phyloP scores from a whole-genome alignment of 2,113 vertebrate species.

The Varanus salvator region DNA sequence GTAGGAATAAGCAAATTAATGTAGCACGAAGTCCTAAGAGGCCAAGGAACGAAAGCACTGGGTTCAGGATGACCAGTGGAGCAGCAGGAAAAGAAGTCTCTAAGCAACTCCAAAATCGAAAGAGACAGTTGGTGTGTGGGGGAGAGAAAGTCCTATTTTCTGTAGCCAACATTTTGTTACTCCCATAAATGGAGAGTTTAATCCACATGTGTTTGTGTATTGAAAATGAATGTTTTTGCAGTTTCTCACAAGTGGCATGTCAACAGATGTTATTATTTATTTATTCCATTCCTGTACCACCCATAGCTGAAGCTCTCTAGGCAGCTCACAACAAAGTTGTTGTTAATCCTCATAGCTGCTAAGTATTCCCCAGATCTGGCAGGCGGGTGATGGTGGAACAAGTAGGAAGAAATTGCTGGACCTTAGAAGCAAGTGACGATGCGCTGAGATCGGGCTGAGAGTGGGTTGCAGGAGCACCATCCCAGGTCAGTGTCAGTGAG shows the following conservation, averaged over 20 bases:
- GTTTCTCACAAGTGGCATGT: background rate
- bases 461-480: background rate
- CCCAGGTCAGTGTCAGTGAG: background rate
- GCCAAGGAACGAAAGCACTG: background rate
- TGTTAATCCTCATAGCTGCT: background rate
- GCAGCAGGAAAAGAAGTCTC: background rate
- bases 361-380: background rate
- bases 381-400: background rate
- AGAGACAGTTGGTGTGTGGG: background rate
- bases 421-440: background rate
- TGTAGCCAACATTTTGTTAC: constrained; percentile 2
- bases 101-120: background rate
- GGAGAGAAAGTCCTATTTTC: background rate
- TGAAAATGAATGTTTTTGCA: background rate
- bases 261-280: background rate
- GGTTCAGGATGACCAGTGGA: background rate
- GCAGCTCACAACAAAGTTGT: background rate
- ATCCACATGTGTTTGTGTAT: background rate
- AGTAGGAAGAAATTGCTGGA: background rate
- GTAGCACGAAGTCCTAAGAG: background rate
- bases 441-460: too few relatives aligned
- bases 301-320: too few relatives aligned
- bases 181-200: background rate
- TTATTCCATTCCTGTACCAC: too few relatives aligned
- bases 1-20: background rate